A percentile compares a stretch with the other conserved stretches of the same genome.
These are phyloP conservation scores for Druon quercuslanigerum DNA, from an alignment of 1,140 invertebrate genomes.

Conservation along the genomic window DNA sequence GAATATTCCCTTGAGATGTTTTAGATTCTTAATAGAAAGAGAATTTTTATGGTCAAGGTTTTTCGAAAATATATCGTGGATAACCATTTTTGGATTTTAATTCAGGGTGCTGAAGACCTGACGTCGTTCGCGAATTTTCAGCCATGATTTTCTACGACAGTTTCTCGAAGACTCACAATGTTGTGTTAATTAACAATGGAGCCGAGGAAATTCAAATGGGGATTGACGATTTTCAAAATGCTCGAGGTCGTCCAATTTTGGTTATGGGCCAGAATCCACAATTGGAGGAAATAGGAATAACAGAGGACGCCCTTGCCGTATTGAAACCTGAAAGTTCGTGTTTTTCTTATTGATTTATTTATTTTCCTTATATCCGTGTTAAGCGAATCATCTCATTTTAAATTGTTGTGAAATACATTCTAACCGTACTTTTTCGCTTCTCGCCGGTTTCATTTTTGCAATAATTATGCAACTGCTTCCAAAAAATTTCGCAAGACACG, in stretches of 20 bases:
- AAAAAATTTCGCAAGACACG: too few species aligned
- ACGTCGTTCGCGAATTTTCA: neutral
- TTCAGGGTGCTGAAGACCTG: neutral
- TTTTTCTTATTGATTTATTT: neutral
- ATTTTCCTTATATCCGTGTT: neutral
- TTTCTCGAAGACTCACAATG: neutral
- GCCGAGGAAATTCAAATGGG: neutral
- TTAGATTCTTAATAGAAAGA: too few species aligned
- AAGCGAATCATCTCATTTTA: too few species aligned
- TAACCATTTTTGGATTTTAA: neutral
- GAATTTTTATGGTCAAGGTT: too few species aligned
- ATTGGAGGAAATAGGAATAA: neutral
- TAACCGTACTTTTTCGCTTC: too few species aligned
- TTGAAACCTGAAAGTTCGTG: constrained; percentile 15
- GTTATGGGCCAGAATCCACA: neutral
- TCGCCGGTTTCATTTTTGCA: too few species aligned
- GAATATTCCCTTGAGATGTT: neutral
- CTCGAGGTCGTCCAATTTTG: neutral
- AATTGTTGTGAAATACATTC: too few species aligned
- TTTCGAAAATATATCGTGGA: too few species aligned
- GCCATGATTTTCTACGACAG: neutral
- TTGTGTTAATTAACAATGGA: constrained; percentile 3
- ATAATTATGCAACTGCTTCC: too few species aligned
- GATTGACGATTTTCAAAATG: neutral
- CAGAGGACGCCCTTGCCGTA: neutral